Evolutionary conservation across 2,888 invertebrate species (phyloP), one percentile per base, ranked within the genome.

Genomic region (Camptogramma bilineatum): DNA sequence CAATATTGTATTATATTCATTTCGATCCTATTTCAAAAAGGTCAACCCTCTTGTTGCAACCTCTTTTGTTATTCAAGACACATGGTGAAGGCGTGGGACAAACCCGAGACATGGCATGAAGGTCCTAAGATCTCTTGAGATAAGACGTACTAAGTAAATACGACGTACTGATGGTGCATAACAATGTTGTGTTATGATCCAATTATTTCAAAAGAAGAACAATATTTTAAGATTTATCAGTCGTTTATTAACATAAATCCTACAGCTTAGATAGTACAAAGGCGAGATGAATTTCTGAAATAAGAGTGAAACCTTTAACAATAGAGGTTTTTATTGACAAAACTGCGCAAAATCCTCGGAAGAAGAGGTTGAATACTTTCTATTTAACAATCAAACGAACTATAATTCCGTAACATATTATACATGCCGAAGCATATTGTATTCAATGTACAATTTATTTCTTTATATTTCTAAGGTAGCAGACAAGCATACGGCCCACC

Each of bases 61-160:
- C 74, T 77, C 78, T 75, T 80, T 82, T 77, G 78, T 81, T 76
- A 72, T 65, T 70, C 66, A 67, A 56, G 67, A 62, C 64, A 65
- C 65, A 71, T 55, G 68, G 74, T 71, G 79, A 81, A 76, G 75
- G 83, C 84, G 85, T 86, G 86, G 68, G 86, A 86, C 71, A 68
- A 75, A 63, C 74, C 71, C 69, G 75, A 68, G 73, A 71, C 71
- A 63, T 59, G 63, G 31, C 56, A 53, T 56, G 77, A 80, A 80
- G 81, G 79, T 79, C 77, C 68, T 50, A 54, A 66, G 79, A 80
- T 79, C 67, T 68, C 69, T 73, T 67, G 54, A 60, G 79, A 79
- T 79, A 76, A 67, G 46, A 7, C 28, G 52, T n/a, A n/a, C n/a
- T n/a, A n/a, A n/a, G n/a, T n/a, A n/a, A n/a, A 79, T 79, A 76